Base-by-base conservation (phyloP, 2,797 vertebrate species). In the Sylvilagus floridanus region DNA sequence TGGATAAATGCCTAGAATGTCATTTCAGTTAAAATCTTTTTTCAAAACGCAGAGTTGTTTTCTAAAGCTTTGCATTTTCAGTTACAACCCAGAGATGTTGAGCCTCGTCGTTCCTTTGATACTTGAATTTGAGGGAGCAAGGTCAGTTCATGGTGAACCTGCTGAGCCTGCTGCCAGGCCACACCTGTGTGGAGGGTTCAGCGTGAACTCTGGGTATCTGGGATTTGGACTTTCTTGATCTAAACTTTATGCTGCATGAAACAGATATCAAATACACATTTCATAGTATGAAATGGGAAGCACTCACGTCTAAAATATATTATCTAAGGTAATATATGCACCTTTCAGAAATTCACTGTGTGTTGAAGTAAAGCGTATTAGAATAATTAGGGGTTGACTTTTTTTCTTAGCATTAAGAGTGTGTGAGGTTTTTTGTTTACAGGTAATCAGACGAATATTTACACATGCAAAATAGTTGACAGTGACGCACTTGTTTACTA, bases 81-180 rank as follows among this genome's bases (percentile, higher is more conserved):
- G 7, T 90, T 96, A 91, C 54, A 86, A 28, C 63, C 93, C 95
- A 82, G 69, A 96, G 32, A 84, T 89, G 81, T 95, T 96, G 97
- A 96, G 92, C 97, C 95, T 97, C 52, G 22, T 93, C 88, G 88
- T 95, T 95, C 8, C 88, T 95, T 73, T 87, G 78, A 96, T 97
- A 97, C 97, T 97, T 97, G 97, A 97, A 97, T 54, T 89, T 81
- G 77, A 92, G 88, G 69, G 79, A 88, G 54, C 60, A 90, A 84
- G 94, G 91, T 94, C 52, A 96, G 92, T 95, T 96, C 35, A 7
- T 73, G 66, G 96, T 71, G 89, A 76, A 95, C 93, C 75, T 94
- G 92, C 71, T 96, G 50, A 96, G 96, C 94, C 96, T 97, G 97
- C 96, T 98, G 97, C 85, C 90, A 97, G 97, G 91, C 90, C 95